Percentiles rank a stretch among this genome's conserved stretches.
phyloP scores from a whole-genome alignment of 2,888 invertebrate species.

The Tolmerus cingulatus region DNA sequence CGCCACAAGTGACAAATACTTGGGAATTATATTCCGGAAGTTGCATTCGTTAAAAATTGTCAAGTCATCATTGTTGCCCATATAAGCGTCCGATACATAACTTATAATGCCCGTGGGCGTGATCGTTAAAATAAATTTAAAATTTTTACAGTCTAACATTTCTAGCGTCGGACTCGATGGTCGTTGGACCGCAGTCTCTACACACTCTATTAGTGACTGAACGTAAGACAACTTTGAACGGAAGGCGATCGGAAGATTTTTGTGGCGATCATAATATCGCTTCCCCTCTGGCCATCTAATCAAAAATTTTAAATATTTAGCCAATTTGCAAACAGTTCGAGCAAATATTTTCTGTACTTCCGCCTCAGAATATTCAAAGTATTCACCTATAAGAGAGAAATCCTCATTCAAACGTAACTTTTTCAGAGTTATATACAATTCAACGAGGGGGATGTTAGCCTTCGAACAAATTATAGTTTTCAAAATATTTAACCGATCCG shows the following conservation, averaged over 20 bases:
- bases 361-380: slow-evolving; percentile 57
- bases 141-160: slow-evolving; percentile 57
- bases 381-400: slow-evolving; percentile 57
- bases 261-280: slow-evolving; percentile 60
- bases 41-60: slow-evolving; percentile 59
- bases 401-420: slow-evolving; percentile 61
- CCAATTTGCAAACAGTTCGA: slow-evolving; percentile 55
- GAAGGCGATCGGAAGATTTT: slow-evolving; percentile 59
- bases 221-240: slow-evolving; percentile 59
- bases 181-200: slow-evolving; percentile 59
- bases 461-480: slow-evolving; percentile 58
- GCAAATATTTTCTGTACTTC: slow-evolving; percentile 59
- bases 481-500: slow-evolving; percentile 55
- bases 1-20: slow-evolving; percentile 59
- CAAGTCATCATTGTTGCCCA: slow-evolving; percentile 60
- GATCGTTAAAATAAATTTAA: slow-evolving; percentile 60
- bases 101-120: slow-evolving; percentile 61
- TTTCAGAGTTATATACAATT: slow-evolving; percentile 59
- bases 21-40: slow-evolving; percentile 59
- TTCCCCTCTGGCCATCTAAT: slow-evolving; percentile 61
- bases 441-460: slow-evolving; percentile 56
- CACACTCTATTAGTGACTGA: slow-evolving; percentile 61
- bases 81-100: slow-evolving; percentile 59
- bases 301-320: slow-evolving; percentile 58
- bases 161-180: slow-evolving; percentile 53